phyloP scores from a whole-genome alignment of 2,113 vertebrate genomes.

The Oryzias celebensis region DNA sequence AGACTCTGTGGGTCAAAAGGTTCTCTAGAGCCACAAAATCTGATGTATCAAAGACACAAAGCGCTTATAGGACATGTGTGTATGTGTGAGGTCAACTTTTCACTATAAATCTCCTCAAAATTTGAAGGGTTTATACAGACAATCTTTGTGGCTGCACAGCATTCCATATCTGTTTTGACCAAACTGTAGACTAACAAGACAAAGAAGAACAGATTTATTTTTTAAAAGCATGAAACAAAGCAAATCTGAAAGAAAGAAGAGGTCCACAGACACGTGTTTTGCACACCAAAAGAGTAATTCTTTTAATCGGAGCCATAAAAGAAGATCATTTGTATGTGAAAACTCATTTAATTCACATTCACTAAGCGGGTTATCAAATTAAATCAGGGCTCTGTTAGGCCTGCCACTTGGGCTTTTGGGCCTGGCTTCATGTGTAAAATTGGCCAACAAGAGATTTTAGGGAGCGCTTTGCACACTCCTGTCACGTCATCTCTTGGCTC shows the following conservation, averaged over 20 bases:
- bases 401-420: slow-evolving; percentile 89
- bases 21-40: slow-evolving; percentile 29
- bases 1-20: slow-evolving; percentile 60
- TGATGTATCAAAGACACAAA: slow-evolving; percentile 35
- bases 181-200: slow-evolving; percentile 10
- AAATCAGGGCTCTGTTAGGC: slow-evolving; percentile 90
- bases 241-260: slow-evolving; percentile 29
- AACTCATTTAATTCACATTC: slow-evolving; percentile 99
- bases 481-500: slow-evolving; percentile 90
- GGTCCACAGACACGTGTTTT: slow-evolving; percentile 55
- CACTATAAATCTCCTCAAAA: background rate
- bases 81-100: slow-evolving; percentile 17
- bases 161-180: slow-evolving; percentile 13
- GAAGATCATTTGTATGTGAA: slow-evolving; percentile 79
- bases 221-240: slow-evolving; percentile 49
- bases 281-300: slow-evolving; percentile 55
- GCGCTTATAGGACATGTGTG: slow-evolving; percentile 31
- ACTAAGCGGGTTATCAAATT: slow-evolving; percentile 98
- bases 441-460: slow-evolving; percentile 95
- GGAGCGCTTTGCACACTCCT: slow-evolving; percentile 89
- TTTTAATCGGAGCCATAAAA: slow-evolving; percentile 49
- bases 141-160: slow-evolving; percentile 2
- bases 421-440: slow-evolving; percentile 97
- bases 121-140: background rate
- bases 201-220: slow-evolving; percentile 42